Evolutionary conservation across 2,888 invertebrate genomes (phyloP), one percentile per base, ranked within the genome.

Genomic region (Helicoverpa assulta): DNA sequence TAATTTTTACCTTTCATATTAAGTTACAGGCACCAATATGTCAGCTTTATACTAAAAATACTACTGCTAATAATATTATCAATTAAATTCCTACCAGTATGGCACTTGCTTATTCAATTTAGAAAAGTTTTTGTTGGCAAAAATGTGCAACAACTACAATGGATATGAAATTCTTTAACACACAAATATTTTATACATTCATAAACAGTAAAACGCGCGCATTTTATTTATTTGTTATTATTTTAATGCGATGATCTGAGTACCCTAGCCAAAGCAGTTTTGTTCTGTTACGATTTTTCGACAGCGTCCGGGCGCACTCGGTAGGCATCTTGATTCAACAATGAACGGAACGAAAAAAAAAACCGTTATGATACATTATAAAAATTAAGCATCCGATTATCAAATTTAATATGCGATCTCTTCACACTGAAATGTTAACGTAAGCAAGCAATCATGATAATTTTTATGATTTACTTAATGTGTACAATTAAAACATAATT

Each of bases 261-360:
- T 37, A 19, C 51, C 55, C 8, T 6, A 10, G 10, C 1, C 37
- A 37, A 37, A 12, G 0, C 33, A 40, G 33, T 37, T 37, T 54
- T 12, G 12, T 54, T 7, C 21, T 54, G 40, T 18, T 29, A 55
- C 51, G 18, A 53, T 50, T 54, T 50, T 58, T 78, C 64, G 16
- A 50, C 61, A 60, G 71, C 83, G 71, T 77, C 70, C 43, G 59
- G 58, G 21, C 18, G 4, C 37, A 58, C 47, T 5, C 47, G 47
- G 43, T 60, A 65, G 16, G 70, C 83, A 81, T 78, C 84, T 64
- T 72, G 64, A 67, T 80, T 70, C 59, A 73, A 83, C 83, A 78
- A 83, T 78, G 84, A 77, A 47, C 40, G 40, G 70, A 76, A 33
- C 40, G 40, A 72, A 67, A 78, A 76, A 76, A 50, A 82, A 83